A percentile compares a stretch with the other conserved stretches of the same genome.
phyloP scores from a whole-genome alignment of 2,797 vertebrate genomes.

The Hydrocynus forskahlii region DNA sequence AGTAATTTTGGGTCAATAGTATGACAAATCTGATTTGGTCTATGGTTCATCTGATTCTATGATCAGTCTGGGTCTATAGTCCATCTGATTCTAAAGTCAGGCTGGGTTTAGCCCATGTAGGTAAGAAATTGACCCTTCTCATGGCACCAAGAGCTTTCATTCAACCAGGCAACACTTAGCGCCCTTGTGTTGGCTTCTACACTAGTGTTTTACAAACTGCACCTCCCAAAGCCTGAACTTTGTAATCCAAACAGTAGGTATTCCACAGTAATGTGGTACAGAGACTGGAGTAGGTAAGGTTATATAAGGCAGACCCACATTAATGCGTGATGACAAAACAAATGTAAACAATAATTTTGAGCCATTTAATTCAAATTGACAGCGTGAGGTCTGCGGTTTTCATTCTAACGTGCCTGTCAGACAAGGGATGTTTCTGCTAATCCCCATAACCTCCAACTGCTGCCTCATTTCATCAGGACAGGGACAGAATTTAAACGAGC shows the following conservation, averaged over 20 bases:
- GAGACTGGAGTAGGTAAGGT: background rate
- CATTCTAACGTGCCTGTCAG: background rate
- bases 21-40: no score
- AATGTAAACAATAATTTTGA: conserved; percentile 13
- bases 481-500: conserved; percentile 11
- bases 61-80: background rate
- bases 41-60: no score
- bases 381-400: background rate
- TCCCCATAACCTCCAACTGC: background rate
- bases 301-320: background rate
- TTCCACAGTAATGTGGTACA: background rate
- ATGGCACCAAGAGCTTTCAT: background rate
- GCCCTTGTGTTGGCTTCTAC: no score
- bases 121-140: background rate
- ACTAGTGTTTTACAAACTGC: background rate
- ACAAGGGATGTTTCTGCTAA: background rate
- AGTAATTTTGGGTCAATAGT: no score
- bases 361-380: conserved; percentile 31
- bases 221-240: background rate
- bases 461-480: background rate
- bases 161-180: no score
- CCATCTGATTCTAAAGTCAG: background rate
- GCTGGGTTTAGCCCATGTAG: background rate
- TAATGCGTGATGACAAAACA: conserved; percentile 13
- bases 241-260: background rate